Evolutionary conservation across 2,113 vertebrate genomes (phyloP).

Genomic region (Onychostruthus taczanowskii): DNA sequence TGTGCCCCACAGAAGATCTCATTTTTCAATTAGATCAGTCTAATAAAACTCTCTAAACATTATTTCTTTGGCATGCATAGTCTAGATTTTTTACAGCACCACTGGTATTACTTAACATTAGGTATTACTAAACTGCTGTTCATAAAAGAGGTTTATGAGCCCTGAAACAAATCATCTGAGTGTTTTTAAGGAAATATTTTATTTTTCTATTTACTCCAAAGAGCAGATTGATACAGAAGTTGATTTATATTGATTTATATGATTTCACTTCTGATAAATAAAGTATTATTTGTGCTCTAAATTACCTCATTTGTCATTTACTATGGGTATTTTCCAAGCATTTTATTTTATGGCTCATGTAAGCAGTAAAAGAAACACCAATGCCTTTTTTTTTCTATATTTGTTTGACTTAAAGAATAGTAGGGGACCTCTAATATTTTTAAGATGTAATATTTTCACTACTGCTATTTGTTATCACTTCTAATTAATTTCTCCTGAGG

Average conservation of each 20-base stretch:
- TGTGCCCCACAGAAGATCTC: background rate
- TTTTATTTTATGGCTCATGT: background rate
- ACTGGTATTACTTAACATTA: background rate
- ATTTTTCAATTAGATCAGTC: background rate
- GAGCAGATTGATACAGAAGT: background rate
- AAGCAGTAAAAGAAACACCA: background rate
- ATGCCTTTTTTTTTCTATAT: background rate
- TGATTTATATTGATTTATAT: background rate
- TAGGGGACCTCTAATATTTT: background rate
- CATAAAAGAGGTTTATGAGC: slow-evolving; percentile 21
- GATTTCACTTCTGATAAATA: slow-evolving; percentile 20
- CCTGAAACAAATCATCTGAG: background rate
- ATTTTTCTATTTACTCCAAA: slow-evolving; percentile 7
- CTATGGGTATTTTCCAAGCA: background rate
- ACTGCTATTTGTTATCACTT: background rate
- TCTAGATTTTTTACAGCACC: background rate
- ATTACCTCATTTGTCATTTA: slow-evolving; percentile 18
- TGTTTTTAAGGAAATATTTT: slow-evolving; percentile 24
- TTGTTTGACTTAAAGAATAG: background rate
- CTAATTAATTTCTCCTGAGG: background rate
- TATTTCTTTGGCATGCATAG: background rate
- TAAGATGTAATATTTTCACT: background rate
- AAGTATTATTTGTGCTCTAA: background rate
- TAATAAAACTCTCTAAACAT: background rate
- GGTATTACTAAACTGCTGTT: background rate